Conservation (phyloP, 1,140 invertebrate species). For the Thalassaphorura encarpata region DNA sequence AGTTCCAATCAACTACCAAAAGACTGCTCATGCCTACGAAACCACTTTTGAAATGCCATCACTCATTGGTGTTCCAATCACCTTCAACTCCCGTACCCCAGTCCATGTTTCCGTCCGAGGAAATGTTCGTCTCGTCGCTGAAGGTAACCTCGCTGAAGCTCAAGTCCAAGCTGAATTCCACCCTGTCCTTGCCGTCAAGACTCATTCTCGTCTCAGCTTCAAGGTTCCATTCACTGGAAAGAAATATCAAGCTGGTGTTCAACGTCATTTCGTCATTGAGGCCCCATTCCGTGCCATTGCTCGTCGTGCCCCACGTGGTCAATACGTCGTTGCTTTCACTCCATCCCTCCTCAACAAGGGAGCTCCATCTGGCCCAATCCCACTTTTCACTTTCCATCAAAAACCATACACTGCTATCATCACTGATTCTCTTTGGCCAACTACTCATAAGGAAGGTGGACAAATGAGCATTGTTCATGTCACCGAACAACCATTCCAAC, state of each 20-base stretch:
- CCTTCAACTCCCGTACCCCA: slow-evolving; percentile 18
- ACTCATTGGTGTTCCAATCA: slow-evolving; percentile 23
- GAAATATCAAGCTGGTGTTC: slow-evolving; percentile 25
- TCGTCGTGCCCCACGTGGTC: slow-evolving; percentile 7
- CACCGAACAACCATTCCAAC: neutral
- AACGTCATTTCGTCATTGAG: slow-evolving; percentile 27
- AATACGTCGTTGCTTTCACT: slow-evolving; percentile 21
- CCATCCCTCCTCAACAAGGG: slow-evolving; percentile 22
- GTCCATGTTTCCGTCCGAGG: slow-evolving; percentile 26
- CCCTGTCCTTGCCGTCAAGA: slow-evolving; percentile 22
- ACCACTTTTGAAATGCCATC: slow-evolving; percentile 24
- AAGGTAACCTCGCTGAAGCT: neutral
- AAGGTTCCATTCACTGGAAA: slow-evolving; percentile 28
- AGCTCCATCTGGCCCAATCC: slow-evolving; percentile 18
- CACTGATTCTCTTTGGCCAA: slow-evolving; percentile 28
- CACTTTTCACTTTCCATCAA: slow-evolving; percentile 28
- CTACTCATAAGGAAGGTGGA: slow-evolving; percentile 23
- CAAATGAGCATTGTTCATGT: slow-evolving; percentile 27
- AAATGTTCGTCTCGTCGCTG: slow-evolving; percentile 13
- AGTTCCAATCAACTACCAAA: slow-evolving; percentile 26
- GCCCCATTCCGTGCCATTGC: slow-evolving; percentile 16
- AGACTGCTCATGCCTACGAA: slow-evolving; percentile 21
- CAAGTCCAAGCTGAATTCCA: slow-evolving; percentile 23
- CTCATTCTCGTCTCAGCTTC: slow-evolving; percentile 20
- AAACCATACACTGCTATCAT: slow-evolving; percentile 29